Percentiles rank a stretch among this genome's conserved stretches.
These are phyloP conservation scores for Pseudolaguvia tuberculata DNA, from an alignment of 2,113 vertebrate genomes.

Conservation along the genomic window DNA sequence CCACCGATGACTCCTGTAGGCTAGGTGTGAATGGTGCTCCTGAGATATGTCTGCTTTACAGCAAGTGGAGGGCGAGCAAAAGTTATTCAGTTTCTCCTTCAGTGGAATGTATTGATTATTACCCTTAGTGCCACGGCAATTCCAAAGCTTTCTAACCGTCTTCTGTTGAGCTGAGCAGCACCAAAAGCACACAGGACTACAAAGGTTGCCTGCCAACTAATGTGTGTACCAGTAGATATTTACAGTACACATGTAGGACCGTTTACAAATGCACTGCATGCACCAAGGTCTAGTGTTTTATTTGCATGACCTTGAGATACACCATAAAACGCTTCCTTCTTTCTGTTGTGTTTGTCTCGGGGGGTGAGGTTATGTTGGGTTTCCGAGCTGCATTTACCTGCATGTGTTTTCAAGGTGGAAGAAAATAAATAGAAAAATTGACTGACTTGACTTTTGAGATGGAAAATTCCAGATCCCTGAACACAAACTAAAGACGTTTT, in stretches of 20 bases:
- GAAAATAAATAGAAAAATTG: constrained; percentile 22
- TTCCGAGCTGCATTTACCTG: background rate
- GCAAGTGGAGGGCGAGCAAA: constrained; percentile 8
- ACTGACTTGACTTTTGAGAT: constrained; percentile 21
- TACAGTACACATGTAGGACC: constrained; percentile 27
- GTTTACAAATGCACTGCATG: constrained; percentile 1
- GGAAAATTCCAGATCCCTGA: background rate
- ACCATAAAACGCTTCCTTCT: constrained; percentile 27
- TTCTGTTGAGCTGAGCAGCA: constrained; percentile 8
- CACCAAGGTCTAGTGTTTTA: background rate
- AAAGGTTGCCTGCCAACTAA: constrained; percentile 4
- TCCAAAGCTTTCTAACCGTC: constrained; percentile 20
- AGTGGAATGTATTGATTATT: constrained; percentile 36
- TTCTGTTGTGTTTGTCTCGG: constrained; percentile 15
- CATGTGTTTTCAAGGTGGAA: background rate
- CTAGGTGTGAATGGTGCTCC: constrained; percentile 37
- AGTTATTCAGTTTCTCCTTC: constrained; percentile 6
- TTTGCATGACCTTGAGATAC: constrained; percentile 51
- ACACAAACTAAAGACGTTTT: constrained; percentile 14
- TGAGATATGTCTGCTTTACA: constrained; percentile 37
- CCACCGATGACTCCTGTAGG: constrained; percentile 42
- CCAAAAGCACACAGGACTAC: background rate
- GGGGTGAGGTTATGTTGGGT: constrained; percentile 33
- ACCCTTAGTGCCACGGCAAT: constrained; percentile 10
- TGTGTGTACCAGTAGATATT: background rate